Percentiles rank a stretch among this genome's conserved stretches.
Evolutionary conservation across 2,797 vertebrate genomes (phyloP).

Genomic region (Pangasius macronema): DNA sequence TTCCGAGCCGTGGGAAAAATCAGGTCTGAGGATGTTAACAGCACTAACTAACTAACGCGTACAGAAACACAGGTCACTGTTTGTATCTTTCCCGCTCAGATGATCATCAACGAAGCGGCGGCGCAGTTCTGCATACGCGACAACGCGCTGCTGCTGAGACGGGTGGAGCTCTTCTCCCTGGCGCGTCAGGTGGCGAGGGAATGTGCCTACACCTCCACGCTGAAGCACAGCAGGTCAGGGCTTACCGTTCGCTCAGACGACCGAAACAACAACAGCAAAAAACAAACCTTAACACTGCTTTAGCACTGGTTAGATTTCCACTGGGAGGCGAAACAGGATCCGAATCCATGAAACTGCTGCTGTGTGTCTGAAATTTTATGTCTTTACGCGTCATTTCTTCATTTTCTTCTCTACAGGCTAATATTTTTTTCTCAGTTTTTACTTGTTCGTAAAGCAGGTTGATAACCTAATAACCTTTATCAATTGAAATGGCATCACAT

Average conservation of each 20-base stretch:
- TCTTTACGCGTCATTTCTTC: not conserved
- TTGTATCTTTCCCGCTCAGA: slow-evolving; percentile 67
- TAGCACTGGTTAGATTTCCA: not conserved
- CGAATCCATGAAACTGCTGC: not conserved
- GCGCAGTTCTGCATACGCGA: slow-evolving; percentile 96
- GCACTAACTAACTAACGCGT: not conserved
- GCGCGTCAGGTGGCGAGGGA: slow-evolving; percentile 93
- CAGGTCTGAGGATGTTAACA: not conserved
- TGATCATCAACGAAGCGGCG: slow-evolving; percentile 96
- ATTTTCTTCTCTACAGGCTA: not conserved
- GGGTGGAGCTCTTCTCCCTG: slow-evolving; percentile 94
- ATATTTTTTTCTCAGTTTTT: not conserved
- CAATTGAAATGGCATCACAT: not conserved
- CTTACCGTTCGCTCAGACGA: not conserved
- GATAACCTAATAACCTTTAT: not conserved
- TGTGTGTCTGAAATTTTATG: not conserved
- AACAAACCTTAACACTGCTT: not conserved
- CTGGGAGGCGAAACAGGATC: not conserved
- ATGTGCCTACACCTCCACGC: slow-evolving; percentile 91
- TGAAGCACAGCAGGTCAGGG: slow-evolving; percentile 88
- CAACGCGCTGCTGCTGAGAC: slow-evolving; percentile 88
- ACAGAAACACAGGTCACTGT: not conserved
- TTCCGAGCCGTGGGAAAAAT: not conserved
- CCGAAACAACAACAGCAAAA: not conserved
- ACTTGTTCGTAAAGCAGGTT: not conserved